Percentiles rank a stretch among this genome's conserved stretches.
Evolutionary conservation across 1,140 invertebrate species (phyloP).

Genomic region (Sinella curviseta): DNA sequence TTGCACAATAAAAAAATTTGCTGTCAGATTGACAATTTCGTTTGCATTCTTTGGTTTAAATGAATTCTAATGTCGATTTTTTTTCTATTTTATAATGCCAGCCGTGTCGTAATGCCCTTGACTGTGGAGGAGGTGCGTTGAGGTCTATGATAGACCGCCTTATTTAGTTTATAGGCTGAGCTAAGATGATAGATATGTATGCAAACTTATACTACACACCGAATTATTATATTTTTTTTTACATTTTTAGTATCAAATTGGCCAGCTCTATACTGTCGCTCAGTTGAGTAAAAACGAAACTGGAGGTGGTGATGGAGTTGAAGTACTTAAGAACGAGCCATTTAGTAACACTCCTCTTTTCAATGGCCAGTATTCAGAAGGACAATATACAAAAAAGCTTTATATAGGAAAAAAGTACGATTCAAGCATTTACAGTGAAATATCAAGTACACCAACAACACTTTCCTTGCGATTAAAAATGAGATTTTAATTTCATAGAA

Average conservation of each 20-base stretch:
- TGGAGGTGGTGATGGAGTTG: slow-evolving; percentile 70
- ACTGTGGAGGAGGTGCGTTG: background rate
- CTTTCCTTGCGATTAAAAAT: background rate
- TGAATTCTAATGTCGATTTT: too few species aligned
- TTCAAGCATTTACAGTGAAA: background rate
- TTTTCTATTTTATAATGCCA: too few species aligned
- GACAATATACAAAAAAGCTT: slow-evolving; percentile 72
- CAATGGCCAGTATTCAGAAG: slow-evolving; percentile 58
- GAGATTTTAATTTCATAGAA: slow-evolving; percentile 56
- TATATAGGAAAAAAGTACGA: slow-evolving; percentile 64
- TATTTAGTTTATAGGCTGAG: too few species aligned
- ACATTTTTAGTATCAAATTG: slow-evolving; percentile 62
- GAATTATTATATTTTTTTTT: background rate
- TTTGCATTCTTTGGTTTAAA: too few species aligned
- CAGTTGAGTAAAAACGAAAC: slow-evolving; percentile 70
- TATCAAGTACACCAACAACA: background rate
- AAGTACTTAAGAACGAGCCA: slow-evolving; percentile 63
- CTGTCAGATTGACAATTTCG: too few species aligned
- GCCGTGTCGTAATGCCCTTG: background rate
- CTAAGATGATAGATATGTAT: background rate
- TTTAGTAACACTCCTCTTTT: slow-evolving; percentile 58
- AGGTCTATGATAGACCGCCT: too few species aligned
- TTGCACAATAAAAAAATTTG: too few species aligned
- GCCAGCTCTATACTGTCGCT: slow-evolving; percentile 68
- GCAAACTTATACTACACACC: background rate